These are phyloP conservation scores for Ptychodera flava DNA, from an alignment of 35 echinoderm and acorn worm genomes.

Conservation along the genomic window DNA sequence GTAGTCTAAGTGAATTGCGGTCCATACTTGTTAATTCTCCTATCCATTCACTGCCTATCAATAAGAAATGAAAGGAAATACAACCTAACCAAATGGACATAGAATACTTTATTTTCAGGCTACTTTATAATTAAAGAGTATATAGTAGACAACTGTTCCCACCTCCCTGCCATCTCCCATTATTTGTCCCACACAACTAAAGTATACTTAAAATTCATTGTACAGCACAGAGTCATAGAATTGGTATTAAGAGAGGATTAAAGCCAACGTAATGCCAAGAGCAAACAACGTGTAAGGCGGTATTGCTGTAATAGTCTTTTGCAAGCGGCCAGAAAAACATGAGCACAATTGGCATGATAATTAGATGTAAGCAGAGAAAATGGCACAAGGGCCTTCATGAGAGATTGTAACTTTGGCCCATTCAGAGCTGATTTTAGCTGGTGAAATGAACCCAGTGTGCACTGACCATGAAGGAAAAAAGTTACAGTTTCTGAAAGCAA, in stretches of 20 bases:
- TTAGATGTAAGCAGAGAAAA: background rate
- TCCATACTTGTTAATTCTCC: background rate
- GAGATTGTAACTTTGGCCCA: background rate
- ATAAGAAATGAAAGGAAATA: background rate
- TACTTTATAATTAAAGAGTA: background rate
- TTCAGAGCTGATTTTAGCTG: too few relatives aligned
- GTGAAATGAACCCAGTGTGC: too few relatives aligned
- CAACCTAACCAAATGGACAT: background rate
- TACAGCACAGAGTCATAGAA: background rate
- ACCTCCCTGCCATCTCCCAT: background rate
- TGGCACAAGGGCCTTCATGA: background rate
- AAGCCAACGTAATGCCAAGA: background rate
- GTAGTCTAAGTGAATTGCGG: background rate
- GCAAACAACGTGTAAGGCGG: background rate
- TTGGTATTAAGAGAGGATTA: background rate
- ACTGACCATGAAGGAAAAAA: too few relatives aligned
- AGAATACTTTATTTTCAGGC: background rate
- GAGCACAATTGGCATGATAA: background rate
- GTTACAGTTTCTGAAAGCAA: too few relatives aligned
- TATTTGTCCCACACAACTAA: too few relatives aligned
- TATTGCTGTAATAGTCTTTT: background rate
- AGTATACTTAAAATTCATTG: constrained; percentile 2
- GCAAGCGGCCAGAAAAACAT: background rate
- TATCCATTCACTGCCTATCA: background rate
- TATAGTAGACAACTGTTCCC: background rate